phyloP scores from a whole-genome alignment of 30 jellyfish, hydroid and myxozoan species.

The Rhopilema esculentum region DNA sequence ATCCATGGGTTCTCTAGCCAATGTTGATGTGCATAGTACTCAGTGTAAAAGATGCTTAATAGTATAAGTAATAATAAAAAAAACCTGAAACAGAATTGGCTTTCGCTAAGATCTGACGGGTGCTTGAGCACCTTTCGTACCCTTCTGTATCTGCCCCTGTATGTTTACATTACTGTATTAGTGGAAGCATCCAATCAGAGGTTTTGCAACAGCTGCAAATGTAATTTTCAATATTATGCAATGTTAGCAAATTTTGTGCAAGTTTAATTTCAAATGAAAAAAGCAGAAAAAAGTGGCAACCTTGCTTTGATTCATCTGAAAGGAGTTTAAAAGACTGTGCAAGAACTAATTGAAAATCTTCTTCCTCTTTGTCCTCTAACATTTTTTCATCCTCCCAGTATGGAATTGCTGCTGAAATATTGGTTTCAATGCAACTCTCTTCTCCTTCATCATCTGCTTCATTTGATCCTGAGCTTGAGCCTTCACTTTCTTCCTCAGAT shows the following conservation, averaged over 20 bases:
- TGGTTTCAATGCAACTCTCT: conserved; percentile 86
- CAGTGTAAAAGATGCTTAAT: no score
- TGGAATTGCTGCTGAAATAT: conserved; percentile 68
- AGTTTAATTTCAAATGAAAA: background rate
- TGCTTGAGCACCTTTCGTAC: no score
- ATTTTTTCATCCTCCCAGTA: conserved; percentile 91
- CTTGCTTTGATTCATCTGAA: conserved; percentile 39
- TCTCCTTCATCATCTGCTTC: conserved; percentile 99
- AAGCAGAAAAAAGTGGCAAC: background rate
- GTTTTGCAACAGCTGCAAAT: no score
- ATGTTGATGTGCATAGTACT: no score
- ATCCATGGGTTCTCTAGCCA: no score
- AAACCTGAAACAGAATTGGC: no score
- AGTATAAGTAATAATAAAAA: no score
- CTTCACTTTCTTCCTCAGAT: conserved; percentile 31
- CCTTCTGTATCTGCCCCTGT: no score
- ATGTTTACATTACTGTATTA: no score
- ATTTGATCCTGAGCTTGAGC: conserved; percentile 71
- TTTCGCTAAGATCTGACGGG: no score
- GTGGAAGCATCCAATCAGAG: no score
- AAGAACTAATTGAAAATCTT: conserved; percentile 46
- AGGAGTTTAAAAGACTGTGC: conserved; percentile 56
- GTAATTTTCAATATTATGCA: no score
- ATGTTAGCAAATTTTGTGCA: background rate
- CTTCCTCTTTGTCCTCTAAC: conserved; percentile 47